Conservation (phyloP, 1,140 invertebrate genomes). For the Lordiphosa collinella region DNA sequence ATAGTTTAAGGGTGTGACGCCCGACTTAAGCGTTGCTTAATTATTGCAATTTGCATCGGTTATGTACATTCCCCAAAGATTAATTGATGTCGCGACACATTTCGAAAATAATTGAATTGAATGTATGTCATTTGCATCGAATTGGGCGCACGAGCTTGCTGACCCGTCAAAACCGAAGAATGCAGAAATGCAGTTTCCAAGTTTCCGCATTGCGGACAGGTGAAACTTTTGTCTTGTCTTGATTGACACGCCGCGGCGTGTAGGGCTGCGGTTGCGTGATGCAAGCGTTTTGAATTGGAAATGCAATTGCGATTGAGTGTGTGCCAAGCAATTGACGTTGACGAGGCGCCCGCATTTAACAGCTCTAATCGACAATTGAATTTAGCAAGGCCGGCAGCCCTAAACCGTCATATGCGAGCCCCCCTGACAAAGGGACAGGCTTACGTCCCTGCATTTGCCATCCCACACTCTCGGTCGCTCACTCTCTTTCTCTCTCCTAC, state of each 20-base stretch:
- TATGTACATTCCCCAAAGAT: background rate
- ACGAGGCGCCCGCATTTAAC: slow-evolving; percentile 6
- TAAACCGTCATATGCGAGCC: background rate
- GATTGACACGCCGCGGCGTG: slow-evolving; percentile 28
- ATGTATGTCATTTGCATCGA: background rate
- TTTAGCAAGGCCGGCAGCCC: slow-evolving; percentile 14
- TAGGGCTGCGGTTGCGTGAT: slow-evolving; percentile 9
- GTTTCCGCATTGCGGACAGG: slow-evolving; percentile 40
- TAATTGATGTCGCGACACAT: slow-evolving; percentile 26
- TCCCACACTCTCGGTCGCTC: slow-evolving; percentile 28
- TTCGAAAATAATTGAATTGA: background rate
- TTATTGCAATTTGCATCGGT: no score
- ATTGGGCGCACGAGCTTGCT: slow-evolving; percentile 24
- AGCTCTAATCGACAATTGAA: slow-evolving; percentile 8
- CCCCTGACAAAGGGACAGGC: slow-evolving; percentile 29
- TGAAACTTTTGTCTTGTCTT: slow-evolving; percentile 33
- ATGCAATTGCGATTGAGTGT: slow-evolving; percentile 26
- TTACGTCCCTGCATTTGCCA: slow-evolving; percentile 27
- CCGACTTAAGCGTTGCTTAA: no score
- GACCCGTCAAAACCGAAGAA: slow-evolving; percentile 20
- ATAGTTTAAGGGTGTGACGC: no score
- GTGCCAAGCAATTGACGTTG: slow-evolving; percentile 42
- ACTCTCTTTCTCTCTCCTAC: slow-evolving; percentile 4
- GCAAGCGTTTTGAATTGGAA: slow-evolving; percentile 25
- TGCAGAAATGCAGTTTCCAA: slow-evolving; percentile 6